Percentiles rank a stretch among this genome's conserved stretches.
Conservation (phyloP, 2,797 vertebrate genomes). For the Spea hammondii region DNA sequence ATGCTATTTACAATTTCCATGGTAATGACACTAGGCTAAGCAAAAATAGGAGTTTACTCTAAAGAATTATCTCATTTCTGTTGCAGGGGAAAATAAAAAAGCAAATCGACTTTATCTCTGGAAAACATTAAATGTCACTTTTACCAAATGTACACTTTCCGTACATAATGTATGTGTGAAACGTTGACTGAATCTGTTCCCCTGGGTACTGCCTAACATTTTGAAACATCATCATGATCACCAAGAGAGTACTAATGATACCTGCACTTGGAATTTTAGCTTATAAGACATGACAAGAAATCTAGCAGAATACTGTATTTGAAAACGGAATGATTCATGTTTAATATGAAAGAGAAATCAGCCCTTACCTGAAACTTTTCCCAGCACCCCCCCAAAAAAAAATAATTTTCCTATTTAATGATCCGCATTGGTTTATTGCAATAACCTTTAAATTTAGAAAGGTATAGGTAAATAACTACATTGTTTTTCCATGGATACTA, state of each 20-base stretch:
- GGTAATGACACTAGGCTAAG: conserved; percentile 51
- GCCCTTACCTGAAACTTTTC: conserved; percentile 33
- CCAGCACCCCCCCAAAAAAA: no score
- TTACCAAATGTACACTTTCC: conserved; percentile 52
- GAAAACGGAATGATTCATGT: conserved; percentile 39
- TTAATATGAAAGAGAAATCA: conserved; percentile 31
- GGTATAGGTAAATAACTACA: no score
- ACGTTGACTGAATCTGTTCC: conserved; percentile 45
- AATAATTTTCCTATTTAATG: no score
- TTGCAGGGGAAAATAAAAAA: conserved; percentile 50
- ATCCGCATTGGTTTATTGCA: no score
- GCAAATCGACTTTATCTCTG: conserved; percentile 49
- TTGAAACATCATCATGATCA: conserved; percentile 50
- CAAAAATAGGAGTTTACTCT: conserved; percentile 53
- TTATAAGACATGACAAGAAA: conserved; percentile 43
- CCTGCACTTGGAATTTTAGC: conserved; percentile 45
- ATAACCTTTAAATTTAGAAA: no score
- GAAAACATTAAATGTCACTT: conserved; percentile 54
- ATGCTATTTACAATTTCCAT: conserved; percentile 53
- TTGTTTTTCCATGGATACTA: no score
- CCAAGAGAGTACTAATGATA: conserved; percentile 50
- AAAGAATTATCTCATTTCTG: conserved; percentile 51
- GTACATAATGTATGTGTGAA: conserved; percentile 49
- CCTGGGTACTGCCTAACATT: conserved; percentile 48
- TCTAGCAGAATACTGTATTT: conserved; percentile 28